These are phyloP conservation scores for Anastrepha ludens DNA, from an alignment of 1,140 invertebrate species.

Conservation along the genomic window DNA sequence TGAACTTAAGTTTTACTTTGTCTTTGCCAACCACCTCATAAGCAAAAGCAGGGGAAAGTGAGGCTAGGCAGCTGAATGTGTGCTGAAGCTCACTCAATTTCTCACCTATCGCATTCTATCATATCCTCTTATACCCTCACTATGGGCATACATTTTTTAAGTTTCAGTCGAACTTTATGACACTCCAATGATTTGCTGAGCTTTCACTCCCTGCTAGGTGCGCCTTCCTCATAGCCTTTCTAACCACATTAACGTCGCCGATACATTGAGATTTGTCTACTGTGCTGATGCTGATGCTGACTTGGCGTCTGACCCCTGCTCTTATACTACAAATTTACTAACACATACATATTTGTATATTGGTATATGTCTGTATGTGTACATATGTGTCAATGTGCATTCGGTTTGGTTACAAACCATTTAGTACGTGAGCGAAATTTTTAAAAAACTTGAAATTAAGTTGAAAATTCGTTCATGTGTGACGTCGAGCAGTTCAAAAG, in stretches of 20 bases:
- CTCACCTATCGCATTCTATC: no score
- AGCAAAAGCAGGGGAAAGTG: not conserved
- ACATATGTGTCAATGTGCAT: not conserved
- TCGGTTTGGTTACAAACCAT: conserved; percentile 7
- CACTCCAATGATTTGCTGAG: conserved; percentile 25
- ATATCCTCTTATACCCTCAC: no score
- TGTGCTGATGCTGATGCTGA: not conserved
- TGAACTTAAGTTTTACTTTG: not conserved
- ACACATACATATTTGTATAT: not conserved
- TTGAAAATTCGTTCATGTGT: conserved; percentile 41
- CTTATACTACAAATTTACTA: not conserved
- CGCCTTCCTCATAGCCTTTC: conserved; percentile 1
- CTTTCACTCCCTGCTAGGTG: not conserved
- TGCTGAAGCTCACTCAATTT: not conserved
- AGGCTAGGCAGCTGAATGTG: not conserved
- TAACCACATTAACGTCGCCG: conserved; percentile 21
- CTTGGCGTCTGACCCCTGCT: not conserved
- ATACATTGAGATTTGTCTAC: conserved; percentile 19
- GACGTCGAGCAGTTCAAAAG: not conserved
- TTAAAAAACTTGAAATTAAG: conserved; percentile 32
- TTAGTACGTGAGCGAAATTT: conserved; percentile 46
- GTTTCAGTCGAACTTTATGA: conserved; percentile 21
- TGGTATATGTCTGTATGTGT: not conserved
- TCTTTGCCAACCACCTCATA: not conserved
- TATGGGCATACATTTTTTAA: not conserved